Conservation (phyloP, 2,113 vertebrate genomes). For the Cephalophus harveyi region DNA sequence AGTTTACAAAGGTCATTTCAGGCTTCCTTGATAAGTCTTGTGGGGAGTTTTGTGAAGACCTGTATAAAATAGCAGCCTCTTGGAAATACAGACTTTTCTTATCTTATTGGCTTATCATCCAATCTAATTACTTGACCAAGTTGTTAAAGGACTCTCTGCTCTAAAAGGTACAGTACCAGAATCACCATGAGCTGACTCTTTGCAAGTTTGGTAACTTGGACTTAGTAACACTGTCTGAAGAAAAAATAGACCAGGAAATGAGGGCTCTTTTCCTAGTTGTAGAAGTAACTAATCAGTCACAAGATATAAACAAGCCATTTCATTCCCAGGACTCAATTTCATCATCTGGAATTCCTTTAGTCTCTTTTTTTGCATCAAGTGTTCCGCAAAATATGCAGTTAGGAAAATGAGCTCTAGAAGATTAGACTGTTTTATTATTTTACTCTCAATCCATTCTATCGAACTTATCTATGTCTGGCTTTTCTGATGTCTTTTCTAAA, state of each 20-base stretch:
- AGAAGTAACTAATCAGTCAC: not conserved
- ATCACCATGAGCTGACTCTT: not conserved
- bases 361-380: not conserved
- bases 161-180: not conserved
- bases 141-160: not conserved
- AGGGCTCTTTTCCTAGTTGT: not conserved
- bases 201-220: not conserved
- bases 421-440: not conserved
- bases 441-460: not conserved
- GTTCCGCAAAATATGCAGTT: not conserved
- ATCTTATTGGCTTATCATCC: not conserved
- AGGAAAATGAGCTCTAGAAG: not conserved
- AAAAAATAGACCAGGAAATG: not conserved
- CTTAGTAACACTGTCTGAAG: not conserved
- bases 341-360: not conserved
- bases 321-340: not conserved
- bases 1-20: not conserved
- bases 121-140: not conserved
- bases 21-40: not conserved
- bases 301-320: not conserved
- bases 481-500: constrained; percentile 30
- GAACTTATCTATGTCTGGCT: constrained; percentile 1
- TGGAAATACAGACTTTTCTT: not conserved
- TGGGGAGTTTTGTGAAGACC: not conserved
- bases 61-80: not conserved